Evolutionary conservation across 2,888 invertebrate species (phyloP).

Genomic region (Boloria euphrosyne): DNA sequence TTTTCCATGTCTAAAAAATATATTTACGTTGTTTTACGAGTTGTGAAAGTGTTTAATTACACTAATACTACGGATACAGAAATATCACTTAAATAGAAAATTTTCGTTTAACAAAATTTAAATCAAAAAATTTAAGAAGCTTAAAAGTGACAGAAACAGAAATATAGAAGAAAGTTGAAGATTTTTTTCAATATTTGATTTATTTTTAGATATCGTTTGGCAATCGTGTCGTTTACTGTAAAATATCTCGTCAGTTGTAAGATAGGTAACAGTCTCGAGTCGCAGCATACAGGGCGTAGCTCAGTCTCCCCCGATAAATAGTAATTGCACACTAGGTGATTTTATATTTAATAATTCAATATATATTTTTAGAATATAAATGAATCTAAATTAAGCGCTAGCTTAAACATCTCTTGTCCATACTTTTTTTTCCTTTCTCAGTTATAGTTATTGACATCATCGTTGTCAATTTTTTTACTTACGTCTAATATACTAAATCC

Average conservation of each 20-base stretch:
- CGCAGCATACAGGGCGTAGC: constrained; percentile 58
- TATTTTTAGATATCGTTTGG: constrained; percentile 23
- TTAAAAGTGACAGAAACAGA: not conserved
- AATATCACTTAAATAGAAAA: too few species aligned
- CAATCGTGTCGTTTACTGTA: constrained; percentile 39
- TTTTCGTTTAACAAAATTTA: too few species aligned
- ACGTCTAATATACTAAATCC: not conserved
- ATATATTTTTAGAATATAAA: too few species aligned
- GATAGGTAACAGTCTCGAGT: constrained; percentile 54
- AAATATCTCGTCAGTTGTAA: constrained; percentile 51
- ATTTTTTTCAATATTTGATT: not conserved
- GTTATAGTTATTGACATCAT: not conserved
- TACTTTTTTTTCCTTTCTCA: not conserved
- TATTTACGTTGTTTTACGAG: not conserved
- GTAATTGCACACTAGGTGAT: constrained; percentile 55
- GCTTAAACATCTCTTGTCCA: not conserved
- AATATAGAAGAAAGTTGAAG: not conserved
- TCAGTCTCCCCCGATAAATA: constrained; percentile 59
- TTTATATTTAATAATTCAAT: too few species aligned
- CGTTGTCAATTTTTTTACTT: not conserved
- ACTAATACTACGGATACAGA: too few species aligned
- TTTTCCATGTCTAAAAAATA: constrained; percentile 1
- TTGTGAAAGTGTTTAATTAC: too few species aligned
- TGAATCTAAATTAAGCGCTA: not conserved
- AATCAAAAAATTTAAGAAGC: not conserved